These are phyloP conservation scores for Acomys russatus DNA, from an alignment of 2,797 vertebrate genomes.

Conservation along the genomic window DNA sequence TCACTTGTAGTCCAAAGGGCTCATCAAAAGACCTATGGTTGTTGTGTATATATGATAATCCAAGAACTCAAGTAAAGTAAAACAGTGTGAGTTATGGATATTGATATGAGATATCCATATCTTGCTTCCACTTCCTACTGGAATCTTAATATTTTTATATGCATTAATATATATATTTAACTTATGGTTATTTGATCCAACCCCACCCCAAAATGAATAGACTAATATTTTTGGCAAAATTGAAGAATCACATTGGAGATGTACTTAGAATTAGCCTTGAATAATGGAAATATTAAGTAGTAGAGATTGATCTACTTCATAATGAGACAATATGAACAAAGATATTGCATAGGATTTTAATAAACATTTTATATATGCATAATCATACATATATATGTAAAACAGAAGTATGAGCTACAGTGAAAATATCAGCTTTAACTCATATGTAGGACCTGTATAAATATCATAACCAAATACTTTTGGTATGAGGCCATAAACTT, in stretches of 20 bases:
- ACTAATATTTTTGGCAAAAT: background rate
- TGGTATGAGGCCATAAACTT: background rate
- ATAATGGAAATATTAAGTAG: background rate
- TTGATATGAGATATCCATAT: constrained; percentile 70
- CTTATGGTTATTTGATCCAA: background rate
- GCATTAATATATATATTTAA: background rate
- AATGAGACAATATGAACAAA: background rate
- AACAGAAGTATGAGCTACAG: background rate
- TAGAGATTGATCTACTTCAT: background rate
- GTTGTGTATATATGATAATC: background rate
- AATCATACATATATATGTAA: too few species aligned
- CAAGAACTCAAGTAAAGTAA: background rate
- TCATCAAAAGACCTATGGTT: background rate
- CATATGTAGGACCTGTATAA: background rate
- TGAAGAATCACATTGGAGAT: background rate
- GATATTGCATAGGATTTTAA: background rate
- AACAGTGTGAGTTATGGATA: constrained; percentile 69
- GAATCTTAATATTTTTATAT: constrained; percentile 33
- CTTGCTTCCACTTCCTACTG: constrained; percentile 18
- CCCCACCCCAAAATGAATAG: background rate
- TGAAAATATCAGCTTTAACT: background rate
- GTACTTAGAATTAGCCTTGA: background rate
- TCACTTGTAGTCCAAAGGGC: background rate
- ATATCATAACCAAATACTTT: background rate
- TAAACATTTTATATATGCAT: background rate